These are phyloP conservation scores for Herminia tarsipennalis DNA, from an alignment of 2,888 invertebrate genomes.

Conservation along the genomic window DNA sequence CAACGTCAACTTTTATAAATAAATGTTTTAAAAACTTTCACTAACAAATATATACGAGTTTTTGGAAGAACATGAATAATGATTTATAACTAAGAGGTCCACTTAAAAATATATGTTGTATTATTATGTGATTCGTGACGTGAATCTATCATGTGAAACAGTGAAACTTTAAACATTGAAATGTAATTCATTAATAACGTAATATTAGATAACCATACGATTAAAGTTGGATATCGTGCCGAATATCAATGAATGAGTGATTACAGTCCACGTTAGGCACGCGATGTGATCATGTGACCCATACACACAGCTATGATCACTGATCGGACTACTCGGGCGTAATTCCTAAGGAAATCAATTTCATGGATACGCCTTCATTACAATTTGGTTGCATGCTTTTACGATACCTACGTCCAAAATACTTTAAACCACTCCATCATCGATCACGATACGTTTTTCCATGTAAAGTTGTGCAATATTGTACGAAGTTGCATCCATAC, in stretches of 20 bases:
- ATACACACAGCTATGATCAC: no score
- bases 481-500: no score
- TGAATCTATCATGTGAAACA: constrained; percentile 7
- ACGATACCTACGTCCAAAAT: constrained; percentile 1
- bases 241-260: constrained; percentile 11
- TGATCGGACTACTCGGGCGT: neutral
- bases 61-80: constrained; percentile 50
- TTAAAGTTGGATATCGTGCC: constrained; percentile 13
- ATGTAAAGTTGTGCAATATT: no score
- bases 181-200: constrained; percentile 9
- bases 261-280: constrained; percentile 15
- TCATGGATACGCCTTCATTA: constrained; percentile 17
- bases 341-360: constrained; percentile 20
- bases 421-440: neutral
- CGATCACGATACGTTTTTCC: no score
- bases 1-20: constrained; percentile 67
- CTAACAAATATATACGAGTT: constrained; percentile 56
- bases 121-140: constrained; percentile 3
- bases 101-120: constrained; percentile 15
- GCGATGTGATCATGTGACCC: constrained; percentile 14
- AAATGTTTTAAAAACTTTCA: constrained; percentile 75
- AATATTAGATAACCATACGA: constrained; percentile 26
- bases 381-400: constrained; percentile 15
- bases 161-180: constrained; percentile 9
- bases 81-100: constrained; percentile 31